Evolutionary conservation across 2,797 vertebrate species (phyloP).

Genomic region (Morus bassanus): DNA sequence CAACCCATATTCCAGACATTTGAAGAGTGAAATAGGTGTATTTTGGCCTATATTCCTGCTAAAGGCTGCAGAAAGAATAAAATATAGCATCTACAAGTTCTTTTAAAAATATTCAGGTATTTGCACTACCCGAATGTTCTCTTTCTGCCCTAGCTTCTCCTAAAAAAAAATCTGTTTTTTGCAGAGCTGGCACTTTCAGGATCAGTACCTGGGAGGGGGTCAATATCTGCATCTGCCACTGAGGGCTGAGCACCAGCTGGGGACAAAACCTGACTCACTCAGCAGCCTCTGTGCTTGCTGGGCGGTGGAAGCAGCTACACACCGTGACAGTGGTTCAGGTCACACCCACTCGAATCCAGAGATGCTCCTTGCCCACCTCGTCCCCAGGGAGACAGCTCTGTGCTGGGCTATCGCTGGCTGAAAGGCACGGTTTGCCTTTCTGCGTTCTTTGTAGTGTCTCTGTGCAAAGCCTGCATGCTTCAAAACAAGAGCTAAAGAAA

Average conservation of each 20-base stretch:
- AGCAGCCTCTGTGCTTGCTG: fast-evolving
- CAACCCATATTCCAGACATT: background rate
- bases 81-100: background rate
- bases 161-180: background rate
- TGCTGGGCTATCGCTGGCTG: background rate
- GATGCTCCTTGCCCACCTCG: fast-evolving
- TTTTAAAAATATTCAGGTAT: background rate
- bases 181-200: background rate
- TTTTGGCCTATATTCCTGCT: background rate
- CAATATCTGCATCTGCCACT: background rate
- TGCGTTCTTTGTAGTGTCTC: background rate
- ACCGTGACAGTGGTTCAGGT: background rate
- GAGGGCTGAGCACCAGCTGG: background rate
- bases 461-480: background rate
- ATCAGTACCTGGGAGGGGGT: too few relatives aligned
- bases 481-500: background rate
- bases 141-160: background rate
- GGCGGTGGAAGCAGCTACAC: too few relatives aligned
- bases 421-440: background rate
- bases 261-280: background rate
- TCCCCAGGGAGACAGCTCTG: background rate
- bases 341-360: background rate
- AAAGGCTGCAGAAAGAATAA: background rate
- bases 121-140: background rate
- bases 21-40: background rate